Evolutionary conservation across 2,888 invertebrate species (phyloP).

Genomic region (Salticus scenicus): DNA sequence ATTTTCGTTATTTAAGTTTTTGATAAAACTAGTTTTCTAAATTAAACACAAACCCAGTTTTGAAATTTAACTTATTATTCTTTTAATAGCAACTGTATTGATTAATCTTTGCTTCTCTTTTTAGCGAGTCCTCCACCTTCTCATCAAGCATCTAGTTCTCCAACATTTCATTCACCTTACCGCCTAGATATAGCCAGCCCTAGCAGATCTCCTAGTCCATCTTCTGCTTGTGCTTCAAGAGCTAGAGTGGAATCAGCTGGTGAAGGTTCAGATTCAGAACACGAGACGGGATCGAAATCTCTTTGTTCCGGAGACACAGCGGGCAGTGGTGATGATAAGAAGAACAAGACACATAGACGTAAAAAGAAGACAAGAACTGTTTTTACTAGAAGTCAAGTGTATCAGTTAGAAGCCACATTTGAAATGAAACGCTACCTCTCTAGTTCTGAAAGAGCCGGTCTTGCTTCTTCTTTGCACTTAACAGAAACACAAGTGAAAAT

Average conservation of each 20-base stretch:
- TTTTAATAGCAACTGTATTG: no score
- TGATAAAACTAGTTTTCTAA: no score
- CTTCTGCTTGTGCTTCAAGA: constrained; percentile 28
- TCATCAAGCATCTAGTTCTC: constrained; percentile 36
- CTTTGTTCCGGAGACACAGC: constrained; percentile 31
- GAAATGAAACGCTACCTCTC: constrained; percentile 93
- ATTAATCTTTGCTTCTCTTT: constrained; percentile 20
- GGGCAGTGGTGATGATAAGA: constrained; percentile 48
- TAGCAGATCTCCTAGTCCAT: constrained; percentile 54
- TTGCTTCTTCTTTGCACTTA: constrained; percentile 90
- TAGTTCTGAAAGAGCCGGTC: constrained; percentile 91
- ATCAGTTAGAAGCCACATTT: constrained; percentile 94
- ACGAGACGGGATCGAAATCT: constrained; percentile 49
- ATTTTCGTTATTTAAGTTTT: no score
- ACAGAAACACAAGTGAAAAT: constrained; percentile 94
- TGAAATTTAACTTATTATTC: no score
- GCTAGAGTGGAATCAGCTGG: constrained; percentile 31
- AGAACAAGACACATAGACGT: constrained; percentile 71
- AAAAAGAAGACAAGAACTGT: constrained; percentile 97
- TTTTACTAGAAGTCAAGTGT: constrained; percentile 93
- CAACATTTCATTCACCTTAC: constrained; percentile 49
- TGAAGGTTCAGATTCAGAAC: constrained; percentile 48
- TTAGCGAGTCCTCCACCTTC: constrained; percentile 53
- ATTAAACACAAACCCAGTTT: no score
- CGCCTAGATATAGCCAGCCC: constrained; percentile 33